These are phyloP conservation scores for Phylloscopus whistleri DNA, from an alignment of 2,113 vertebrate genomes.

Conservation along the genomic window DNA sequence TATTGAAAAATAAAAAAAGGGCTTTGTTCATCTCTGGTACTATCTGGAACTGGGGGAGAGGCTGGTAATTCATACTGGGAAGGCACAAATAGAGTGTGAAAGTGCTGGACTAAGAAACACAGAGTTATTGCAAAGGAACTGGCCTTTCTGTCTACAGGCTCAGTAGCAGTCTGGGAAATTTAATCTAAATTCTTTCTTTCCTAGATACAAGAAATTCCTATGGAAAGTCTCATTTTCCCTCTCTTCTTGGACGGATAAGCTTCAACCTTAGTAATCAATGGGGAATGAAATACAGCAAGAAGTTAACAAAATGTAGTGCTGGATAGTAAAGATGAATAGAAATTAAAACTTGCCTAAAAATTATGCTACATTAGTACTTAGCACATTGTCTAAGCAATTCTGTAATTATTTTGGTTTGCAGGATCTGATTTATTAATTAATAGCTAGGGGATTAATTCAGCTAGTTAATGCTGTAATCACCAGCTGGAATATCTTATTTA, in stretches of 20 bases:
- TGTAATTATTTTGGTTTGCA: background rate
- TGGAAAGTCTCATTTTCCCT: background rate
- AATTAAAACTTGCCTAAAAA: background rate
- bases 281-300: background rate
- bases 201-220: background rate
- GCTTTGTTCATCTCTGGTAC: background rate
- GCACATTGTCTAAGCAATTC: background rate
- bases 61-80: background rate
- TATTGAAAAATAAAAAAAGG: background rate
- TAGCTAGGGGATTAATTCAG: slow-evolving; percentile 34
- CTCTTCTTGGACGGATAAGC: background rate
- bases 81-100: background rate
- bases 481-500: slow-evolving; percentile 51
- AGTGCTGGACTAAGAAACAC: background rate
- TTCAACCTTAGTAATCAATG: background rate
- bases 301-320: background rate
- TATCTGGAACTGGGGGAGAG: background rate
- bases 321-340: background rate
- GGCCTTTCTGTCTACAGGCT: background rate
- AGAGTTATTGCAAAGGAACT: background rate
- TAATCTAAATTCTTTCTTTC: background rate
- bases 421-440: slow-evolving; percentile 25
- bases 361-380: background rate
- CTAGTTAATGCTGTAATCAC: slow-evolving; percentile 28
- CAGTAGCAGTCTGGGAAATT: background rate